Percentiles rank a stretch among this genome's conserved stretches.
Evolutionary conservation across 1,140 invertebrate species (phyloP).

Genomic region (Campoletis sonorensis): DNA sequence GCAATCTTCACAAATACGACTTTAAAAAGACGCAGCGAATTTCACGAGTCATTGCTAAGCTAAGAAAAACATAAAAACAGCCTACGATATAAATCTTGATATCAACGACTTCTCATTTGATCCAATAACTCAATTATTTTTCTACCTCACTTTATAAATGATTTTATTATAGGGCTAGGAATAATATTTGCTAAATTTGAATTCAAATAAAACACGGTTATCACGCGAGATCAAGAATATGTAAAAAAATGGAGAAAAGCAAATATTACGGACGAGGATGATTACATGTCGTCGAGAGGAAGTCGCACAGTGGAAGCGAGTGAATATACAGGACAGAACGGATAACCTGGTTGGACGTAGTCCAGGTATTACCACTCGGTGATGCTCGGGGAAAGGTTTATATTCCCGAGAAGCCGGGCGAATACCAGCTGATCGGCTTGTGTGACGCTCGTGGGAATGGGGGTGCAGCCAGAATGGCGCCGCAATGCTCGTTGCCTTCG

Average conservation of each 20-base stretch:
- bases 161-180: not conserved
- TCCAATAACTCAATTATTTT: not conserved
- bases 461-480: constrained; percentile 71
- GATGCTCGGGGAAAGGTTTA: constrained; percentile 55
- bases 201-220: constrained; percentile 45
- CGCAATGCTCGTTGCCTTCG: constrained; percentile 63
- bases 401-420: constrained; percentile 47
- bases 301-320: constrained; percentile 38
- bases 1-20: too few species aligned
- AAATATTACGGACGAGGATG: constrained; percentile 13
- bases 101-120: not conserved
- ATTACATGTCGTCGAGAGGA: constrained; percentile 35
- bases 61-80: too few species aligned
- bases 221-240: not conserved
- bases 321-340: constrained; percentile 44
- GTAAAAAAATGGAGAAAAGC: constrained; percentile 25
- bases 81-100: not conserved
- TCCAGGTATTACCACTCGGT: constrained; percentile 72
- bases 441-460: constrained; percentile 59
- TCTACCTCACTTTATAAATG: not conserved
- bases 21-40: too few species aligned
- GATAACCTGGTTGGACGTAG: constrained; percentile 75
- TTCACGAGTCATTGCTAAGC: not conserved
- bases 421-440: constrained; percentile 54
- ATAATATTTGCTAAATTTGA: not conserved